Percentiles rank a stretch among this genome's conserved stretches.
phyloP scores from a whole-genome alignment of 2,797 vertebrate species.

The Odontamblyopus rebecca region DNA sequence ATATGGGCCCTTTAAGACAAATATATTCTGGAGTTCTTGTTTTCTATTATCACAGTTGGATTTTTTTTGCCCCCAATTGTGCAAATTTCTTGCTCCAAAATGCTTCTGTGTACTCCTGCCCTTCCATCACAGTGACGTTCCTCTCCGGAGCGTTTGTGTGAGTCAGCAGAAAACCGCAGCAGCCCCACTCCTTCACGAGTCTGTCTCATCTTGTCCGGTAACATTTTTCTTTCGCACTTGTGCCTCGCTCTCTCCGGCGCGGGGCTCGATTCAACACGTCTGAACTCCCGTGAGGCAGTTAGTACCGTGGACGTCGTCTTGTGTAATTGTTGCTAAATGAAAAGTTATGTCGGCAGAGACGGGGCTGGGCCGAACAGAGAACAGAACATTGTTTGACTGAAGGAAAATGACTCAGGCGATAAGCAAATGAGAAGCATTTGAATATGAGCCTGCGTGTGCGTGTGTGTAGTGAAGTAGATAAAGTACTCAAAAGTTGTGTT shows the following conservation, averaged over 20 bases:
- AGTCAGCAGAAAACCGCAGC: conserved; percentile 15
- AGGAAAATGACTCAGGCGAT: background rate
- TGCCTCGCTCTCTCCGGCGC: conserved; percentile 8
- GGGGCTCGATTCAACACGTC: conserved; percentile 41
- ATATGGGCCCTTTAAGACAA: too few species aligned
- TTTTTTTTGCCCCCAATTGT: too few species aligned
- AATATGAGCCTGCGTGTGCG: background rate
- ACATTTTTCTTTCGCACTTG: conserved; percentile 44
- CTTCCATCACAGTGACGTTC: too few species aligned
- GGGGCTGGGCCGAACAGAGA: background rate
- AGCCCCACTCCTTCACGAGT: conserved; percentile 13
- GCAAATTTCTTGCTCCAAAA: too few species aligned
- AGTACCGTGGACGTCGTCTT: too few species aligned
- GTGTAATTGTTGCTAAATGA: background rate
- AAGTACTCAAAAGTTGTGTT: background rate
- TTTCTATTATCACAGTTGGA: too few species aligned
- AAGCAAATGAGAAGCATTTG: conserved; percentile 1
- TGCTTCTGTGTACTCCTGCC: background rate
- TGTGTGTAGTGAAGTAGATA: background rate
- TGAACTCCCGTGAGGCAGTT: conserved; percentile 24
- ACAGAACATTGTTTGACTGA: background rate
- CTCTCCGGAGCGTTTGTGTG: background rate
- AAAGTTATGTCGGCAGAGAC: background rate
- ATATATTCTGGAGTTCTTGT: too few species aligned
- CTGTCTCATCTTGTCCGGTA: conserved; percentile 45